A percentile compares a stretch with the other conserved stretches of the same genome.
Conservation (phyloP, 2,113 vertebrate genomes). For the Zosterops pallidus region DNA sequence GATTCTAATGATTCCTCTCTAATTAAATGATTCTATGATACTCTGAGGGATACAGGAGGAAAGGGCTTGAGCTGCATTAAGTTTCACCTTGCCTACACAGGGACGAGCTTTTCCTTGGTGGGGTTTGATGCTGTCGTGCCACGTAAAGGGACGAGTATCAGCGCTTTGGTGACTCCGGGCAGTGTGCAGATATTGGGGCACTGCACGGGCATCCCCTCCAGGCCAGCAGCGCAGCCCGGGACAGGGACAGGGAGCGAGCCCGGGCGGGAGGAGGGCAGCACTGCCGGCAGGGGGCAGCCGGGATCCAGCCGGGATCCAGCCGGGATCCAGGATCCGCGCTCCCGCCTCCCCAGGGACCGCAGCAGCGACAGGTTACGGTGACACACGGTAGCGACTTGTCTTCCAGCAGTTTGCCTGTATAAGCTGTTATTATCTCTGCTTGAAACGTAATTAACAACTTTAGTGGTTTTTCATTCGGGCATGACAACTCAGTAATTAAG, state of each 20-base stretch:
- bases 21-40: not conserved
- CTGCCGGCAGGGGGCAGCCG: conserved; percentile 22
- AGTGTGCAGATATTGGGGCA: accelerated
- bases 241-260: too few relatives aligned
- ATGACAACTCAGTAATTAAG: not conserved
- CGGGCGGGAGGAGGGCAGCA: not conserved
- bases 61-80: accelerated
- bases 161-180: not conserved
- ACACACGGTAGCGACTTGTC: not conserved
- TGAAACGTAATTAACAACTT: not conserved
- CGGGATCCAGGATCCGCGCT: not conserved
- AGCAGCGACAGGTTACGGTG: not conserved
- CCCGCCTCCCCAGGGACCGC: accelerated
- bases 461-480: not conserved
- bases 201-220: not conserved
- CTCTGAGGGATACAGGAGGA: not conserved
- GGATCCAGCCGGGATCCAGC: not conserved
- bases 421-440: not conserved
- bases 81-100: not conserved
- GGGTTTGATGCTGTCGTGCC: not conserved
- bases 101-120: not conserved
- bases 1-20: too few relatives aligned
- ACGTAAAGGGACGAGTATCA: not conserved
- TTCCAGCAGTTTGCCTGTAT: not conserved
- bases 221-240: accelerated